Base-by-base conservation (phyloP, 2,113 vertebrate genomes). In the Alexandromys fortis region DNA sequence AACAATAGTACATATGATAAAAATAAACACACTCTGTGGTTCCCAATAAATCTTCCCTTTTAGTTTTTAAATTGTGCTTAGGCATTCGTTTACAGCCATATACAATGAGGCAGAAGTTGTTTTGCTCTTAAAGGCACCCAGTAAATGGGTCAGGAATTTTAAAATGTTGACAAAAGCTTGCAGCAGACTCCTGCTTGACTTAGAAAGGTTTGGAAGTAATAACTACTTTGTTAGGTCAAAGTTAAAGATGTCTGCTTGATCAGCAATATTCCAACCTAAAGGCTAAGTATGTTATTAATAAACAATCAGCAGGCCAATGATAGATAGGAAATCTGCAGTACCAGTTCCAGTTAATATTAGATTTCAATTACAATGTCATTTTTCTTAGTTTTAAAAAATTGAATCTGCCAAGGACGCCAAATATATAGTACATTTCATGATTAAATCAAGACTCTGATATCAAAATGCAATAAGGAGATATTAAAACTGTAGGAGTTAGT, bases 271-370 rank as follows among this genome's bases (percentile, higher is more conserved):
- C 92, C 81, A 88, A 98, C 86, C 94, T 85, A 94, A 96, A 96
- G 97, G 96, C 96, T 97, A 98, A 90, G 94, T 85, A 49, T 22
- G 75, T 92, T 97, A 97, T 97, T 98, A 96, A 97, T 96, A 98
- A 98, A 98, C 93, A 98, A 97, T 96, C 83, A 97, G 91, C 96
- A 95, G 91, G 90, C 93, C 98, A 98, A 97, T 96, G 94, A 97
- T 91, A 98, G 95, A 93, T 42, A 91, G 33, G 7, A 94, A 89
- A 94, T 96, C 63, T 89, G 95, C 68, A 97, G 73, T 97, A 96
- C 86, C 94, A 35, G 86, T 97, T 97, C 91, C 92, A 97, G 94
- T 98, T 98, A 91, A 95, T 97, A 97, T 95, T 77, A 85, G 96
- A 93, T 90, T 89, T 97, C 89, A 97, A 97, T 96, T 97, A 97